These are phyloP conservation scores for Erpetoichthys calabaricus DNA, from an alignment of 2,797 vertebrate genomes.

Conservation along the genomic window DNA sequence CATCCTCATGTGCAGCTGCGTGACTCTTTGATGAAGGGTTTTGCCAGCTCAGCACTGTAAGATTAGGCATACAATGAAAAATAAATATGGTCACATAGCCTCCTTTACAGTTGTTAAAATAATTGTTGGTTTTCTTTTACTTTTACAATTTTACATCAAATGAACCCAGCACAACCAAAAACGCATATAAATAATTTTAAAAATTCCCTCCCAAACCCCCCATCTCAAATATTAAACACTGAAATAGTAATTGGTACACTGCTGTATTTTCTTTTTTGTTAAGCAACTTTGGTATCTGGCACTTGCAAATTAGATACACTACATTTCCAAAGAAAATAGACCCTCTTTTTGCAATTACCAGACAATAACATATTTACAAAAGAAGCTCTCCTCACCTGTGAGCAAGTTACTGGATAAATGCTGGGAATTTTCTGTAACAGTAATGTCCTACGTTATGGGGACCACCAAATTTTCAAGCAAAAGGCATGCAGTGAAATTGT, in stretches of 20 bases:
- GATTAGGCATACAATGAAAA: too few species aligned
- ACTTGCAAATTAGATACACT: constrained; percentile 39
- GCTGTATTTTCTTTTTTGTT: constrained; percentile 34
- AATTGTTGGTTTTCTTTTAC: constrained; percentile 34
- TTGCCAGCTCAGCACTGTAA: too few species aligned
- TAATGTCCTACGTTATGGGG: constrained; percentile 36
- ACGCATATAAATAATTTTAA: constrained; percentile 21
- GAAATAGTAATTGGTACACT: constrained; percentile 58
- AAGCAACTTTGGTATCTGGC: constrained; percentile 28
- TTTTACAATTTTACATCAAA: constrained; percentile 61
- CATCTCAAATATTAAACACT: constrained; percentile 60
- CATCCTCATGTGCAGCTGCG: too few species aligned
- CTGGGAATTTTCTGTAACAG: constrained; percentile 53
- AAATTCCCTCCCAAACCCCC: constrained; percentile 30
- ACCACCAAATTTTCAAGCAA: constrained; percentile 69
- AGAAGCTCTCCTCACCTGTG: constrained; percentile 48
- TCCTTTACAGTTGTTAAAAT: not conserved
- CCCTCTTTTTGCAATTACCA: constrained; percentile 75
- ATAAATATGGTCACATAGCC: too few species aligned
- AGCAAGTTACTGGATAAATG: constrained; percentile 54
- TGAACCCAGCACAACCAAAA: constrained; percentile 48
- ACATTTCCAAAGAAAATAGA: constrained; percentile 48
- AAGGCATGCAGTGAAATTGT: constrained; percentile 79
- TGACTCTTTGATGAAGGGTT: too few species aligned
- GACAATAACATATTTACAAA: constrained; percentile 87